Evolutionary conservation across 2,888 invertebrate species (phyloP).

Genomic region (Chrysolina haemoptera): DNA sequence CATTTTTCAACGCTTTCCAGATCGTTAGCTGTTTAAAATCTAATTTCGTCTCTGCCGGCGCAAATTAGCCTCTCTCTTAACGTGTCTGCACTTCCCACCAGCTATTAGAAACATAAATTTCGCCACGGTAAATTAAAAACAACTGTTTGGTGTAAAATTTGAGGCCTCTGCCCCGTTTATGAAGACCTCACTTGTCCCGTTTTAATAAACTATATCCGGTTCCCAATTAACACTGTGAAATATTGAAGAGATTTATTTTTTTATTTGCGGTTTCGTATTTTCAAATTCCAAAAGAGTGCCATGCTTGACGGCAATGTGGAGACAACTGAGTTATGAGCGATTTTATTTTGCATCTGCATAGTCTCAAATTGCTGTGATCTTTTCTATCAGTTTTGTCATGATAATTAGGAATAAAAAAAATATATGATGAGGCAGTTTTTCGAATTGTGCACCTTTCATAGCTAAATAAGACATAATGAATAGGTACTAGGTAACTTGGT

Average conservation of each 20-base stretch:
- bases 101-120: slow-evolving; percentile 66
- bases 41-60: slow-evolving; percentile 68
- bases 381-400: no score
- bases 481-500: no score
- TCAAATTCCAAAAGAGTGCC: slow-evolving; percentile 18
- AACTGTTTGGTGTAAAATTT: slow-evolving; percentile 68
- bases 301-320: neutral
- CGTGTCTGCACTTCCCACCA: slow-evolving; percentile 68
- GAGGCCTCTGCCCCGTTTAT: slow-evolving; percentile 50
- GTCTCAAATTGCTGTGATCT: neutral
- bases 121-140: slow-evolving; percentile 70
- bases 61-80: slow-evolving; percentile 68
- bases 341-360: neutral
- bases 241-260: slow-evolving; percentile 36
- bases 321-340: neutral
- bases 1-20: slow-evolving; percentile 68
- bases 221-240: slow-evolving; percentile 50
- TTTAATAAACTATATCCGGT: slow-evolving; percentile 55
- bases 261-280: slow-evolving; percentile 37
- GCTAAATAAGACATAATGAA: no score
- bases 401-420: no score
- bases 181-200: slow-evolving; percentile 48
- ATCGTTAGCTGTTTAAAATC: slow-evolving; percentile 71
- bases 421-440: no score
- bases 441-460: no score